Conservation (phyloP, 2,888 invertebrate genomes). For the Onchidella celtica region DNA sequence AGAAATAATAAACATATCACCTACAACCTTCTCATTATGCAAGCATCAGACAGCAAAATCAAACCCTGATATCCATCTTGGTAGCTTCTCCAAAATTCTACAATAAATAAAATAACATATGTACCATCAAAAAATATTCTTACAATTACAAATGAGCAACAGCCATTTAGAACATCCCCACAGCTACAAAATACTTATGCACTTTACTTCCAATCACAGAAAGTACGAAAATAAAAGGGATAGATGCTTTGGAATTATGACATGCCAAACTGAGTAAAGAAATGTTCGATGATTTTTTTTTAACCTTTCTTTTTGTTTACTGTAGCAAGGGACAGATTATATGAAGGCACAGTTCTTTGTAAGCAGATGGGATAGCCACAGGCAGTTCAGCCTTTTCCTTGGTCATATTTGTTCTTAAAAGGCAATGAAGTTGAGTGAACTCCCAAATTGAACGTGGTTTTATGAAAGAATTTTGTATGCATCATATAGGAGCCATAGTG, state of each 20-base stretch:
- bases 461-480: too few species aligned
- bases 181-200: constrained; percentile 17
- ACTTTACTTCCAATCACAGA: constrained; percentile 28
- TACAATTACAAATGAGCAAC: constrained; percentile 25
- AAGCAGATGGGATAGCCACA: constrained; percentile 10
- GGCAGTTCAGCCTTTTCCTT: neutral
- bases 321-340: too few species aligned
- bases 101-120: constrained; percentile 9
- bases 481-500: too few species aligned
- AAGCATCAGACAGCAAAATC: constrained; percentile 17
- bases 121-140: neutral
- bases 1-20: constrained; percentile 16
- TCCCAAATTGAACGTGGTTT: too few species aligned
- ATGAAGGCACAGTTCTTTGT: constrained; percentile 33
- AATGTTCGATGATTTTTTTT: neutral
- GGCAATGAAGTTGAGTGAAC: constrained; percentile 2
- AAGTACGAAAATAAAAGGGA: neutral
- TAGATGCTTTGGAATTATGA: constrained; percentile 36
- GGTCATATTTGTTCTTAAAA: neutral
- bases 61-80: constrained; percentile 30
- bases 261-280: neutral
- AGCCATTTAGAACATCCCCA: constrained; percentile 1
- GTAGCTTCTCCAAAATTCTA: neutral
- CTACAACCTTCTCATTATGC: constrained; percentile 36
- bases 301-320: neutral